Evolutionary conservation across 2,888 invertebrate species (phyloP).

Genomic region (Hemaris fuciformis): DNA sequence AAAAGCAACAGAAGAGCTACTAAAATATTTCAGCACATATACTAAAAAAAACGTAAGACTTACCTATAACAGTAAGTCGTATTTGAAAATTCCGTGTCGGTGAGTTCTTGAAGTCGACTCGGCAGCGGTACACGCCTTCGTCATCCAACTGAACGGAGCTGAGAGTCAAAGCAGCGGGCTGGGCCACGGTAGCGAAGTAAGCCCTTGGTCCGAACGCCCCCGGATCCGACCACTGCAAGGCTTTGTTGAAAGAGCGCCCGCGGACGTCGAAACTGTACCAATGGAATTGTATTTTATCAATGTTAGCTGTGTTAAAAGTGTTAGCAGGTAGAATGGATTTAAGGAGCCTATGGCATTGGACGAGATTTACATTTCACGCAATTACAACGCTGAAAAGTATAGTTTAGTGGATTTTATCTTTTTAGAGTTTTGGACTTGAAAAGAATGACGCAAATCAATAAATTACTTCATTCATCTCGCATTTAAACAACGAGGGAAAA

Average conservation of each 20-base stretch:
- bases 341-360: no score
- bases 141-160: conserved; percentile 93
- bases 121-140: conserved; percentile 92
- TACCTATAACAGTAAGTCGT: conserved; percentile 94
- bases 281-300: conserved; percentile 10
- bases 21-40: no score
- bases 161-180: conserved; percentile 90
- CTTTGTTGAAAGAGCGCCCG: conserved; percentile 90
- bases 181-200: conserved; percentile 90
- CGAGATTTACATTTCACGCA: no score
- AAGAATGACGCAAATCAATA: no score
- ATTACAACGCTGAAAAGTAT: no score
- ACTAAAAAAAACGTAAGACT: conserved; percentile 63
- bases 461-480: no score
- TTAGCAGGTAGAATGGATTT: neutral
- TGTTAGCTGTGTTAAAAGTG: neutral
- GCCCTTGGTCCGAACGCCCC: conserved; percentile 92
- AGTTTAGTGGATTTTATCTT: no score
- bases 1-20: no score
- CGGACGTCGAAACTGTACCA: conserved; percentile 91
- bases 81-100: conserved; percentile 94
- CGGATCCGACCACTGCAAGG: conserved; percentile 91
- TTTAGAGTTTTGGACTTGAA: no score
- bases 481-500: no score
- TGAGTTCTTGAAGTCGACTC: conserved; percentile 94